Evolutionary conservation across 2,888 invertebrate species (phyloP).

Genomic region (Nephrotoma appendiculata): DNA sequence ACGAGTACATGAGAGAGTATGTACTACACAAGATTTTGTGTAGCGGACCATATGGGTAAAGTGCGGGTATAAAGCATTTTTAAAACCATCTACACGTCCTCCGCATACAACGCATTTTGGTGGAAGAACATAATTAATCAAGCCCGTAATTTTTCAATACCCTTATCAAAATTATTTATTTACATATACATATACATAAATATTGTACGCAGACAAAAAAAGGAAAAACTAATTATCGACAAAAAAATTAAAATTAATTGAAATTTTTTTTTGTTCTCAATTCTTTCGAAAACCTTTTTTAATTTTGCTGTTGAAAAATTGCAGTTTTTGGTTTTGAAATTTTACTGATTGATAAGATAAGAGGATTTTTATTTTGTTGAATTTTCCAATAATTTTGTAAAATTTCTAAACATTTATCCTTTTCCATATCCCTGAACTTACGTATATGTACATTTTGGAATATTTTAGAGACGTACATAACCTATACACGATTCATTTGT

Average conservation of each 20-base stretch:
- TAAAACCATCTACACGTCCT: not conserved
- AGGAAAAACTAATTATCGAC: not conserved
- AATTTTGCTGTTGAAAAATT: not conserved
- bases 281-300: not conserved
- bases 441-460: not conserved
- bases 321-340: not conserved
- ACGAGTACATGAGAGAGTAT: not conserved
- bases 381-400: not conserved
- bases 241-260: not conserved
- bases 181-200: not conserved
- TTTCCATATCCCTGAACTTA: not conserved
- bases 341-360: not conserved
- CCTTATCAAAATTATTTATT: not conserved
- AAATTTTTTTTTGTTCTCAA: not conserved
- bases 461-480: not conserved
- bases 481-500: not conserved
- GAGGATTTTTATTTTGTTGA: not conserved
- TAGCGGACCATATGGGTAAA: not conserved
- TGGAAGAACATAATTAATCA: not conserved
- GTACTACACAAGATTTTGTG: not conserved
- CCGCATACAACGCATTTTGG: not conserved
- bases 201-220: not conserved
- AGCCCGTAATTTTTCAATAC: not conserved
- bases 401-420: not conserved
- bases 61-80: not conserved